These are phyloP conservation scores for Hydrophis major DNA, from an alignment of 2,797 vertebrate genomes.

Conservation along the genomic window DNA sequence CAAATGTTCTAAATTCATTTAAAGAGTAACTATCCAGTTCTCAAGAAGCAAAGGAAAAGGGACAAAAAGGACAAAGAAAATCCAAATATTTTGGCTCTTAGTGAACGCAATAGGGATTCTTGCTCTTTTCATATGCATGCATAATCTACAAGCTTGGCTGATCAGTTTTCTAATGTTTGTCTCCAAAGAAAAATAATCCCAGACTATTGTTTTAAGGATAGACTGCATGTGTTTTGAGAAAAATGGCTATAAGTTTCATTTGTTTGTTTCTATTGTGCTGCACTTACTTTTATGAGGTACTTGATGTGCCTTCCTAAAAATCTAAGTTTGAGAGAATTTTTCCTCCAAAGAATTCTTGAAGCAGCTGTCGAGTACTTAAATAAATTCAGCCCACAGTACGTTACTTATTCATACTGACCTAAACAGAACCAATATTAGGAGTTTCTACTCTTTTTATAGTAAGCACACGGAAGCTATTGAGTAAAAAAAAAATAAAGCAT, in stretches of 20 bases:
- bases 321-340: conserved; percentile 13
- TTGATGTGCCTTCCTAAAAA: not conserved
- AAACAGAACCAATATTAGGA: conserved; percentile 30
- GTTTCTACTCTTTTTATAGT: conserved; percentile 49
- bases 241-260: not conserved
- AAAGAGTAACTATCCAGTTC: not conserved
- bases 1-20: not conserved
- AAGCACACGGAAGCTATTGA: conserved; percentile 23
- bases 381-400: conserved; percentile 43
- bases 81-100: not conserved
- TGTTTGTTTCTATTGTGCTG: not conserved
- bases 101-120: not conserved
- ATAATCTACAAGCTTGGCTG: not conserved
- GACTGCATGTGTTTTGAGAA: rapidly evolving
- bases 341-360: conserved; percentile 17
- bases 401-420: conserved; percentile 29
- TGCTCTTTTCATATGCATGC: not conserved
- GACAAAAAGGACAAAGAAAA: not conserved
- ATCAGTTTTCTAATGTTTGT: not conserved
- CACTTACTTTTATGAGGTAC: not conserved
- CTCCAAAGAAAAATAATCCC: not conserved
- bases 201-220: not conserved
- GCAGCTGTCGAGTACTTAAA: conserved; percentile 18
- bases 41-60: not conserved
- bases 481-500: conserved; percentile 52